Percentiles rank a stretch among this genome's conserved stretches.
These are phyloP conservation scores for Indicator maculatus DNA, from an alignment of 2,113 vertebrate genomes.

Conservation along the genomic window DNA sequence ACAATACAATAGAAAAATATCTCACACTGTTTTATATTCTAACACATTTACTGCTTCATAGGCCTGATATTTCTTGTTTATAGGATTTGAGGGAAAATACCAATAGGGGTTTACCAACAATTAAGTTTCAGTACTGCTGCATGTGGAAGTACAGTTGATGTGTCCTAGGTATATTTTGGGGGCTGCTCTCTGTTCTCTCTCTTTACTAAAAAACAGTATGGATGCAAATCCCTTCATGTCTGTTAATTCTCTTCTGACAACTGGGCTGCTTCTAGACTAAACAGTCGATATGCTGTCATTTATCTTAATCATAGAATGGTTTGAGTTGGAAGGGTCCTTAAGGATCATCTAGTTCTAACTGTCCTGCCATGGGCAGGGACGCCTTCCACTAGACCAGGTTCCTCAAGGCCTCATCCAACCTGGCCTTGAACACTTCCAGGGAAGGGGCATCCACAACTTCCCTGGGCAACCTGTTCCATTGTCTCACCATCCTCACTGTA, in stretches of 20 bases:
- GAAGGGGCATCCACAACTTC: too few relatives aligned
- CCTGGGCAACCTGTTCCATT: too few relatives aligned
- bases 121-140: not conserved
- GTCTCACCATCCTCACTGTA: too few relatives aligned
- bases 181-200: not conserved
- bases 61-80: not conserved
- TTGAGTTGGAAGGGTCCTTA: too few relatives aligned
- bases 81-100: accelerated
- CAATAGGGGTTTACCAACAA: not conserved
- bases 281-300: not conserved
- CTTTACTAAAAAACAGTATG: not conserved
- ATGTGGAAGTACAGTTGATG: not conserved
- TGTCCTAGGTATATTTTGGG: not conserved
- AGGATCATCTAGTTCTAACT: too few relatives aligned
- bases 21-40: not conserved
- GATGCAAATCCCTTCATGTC: not conserved
- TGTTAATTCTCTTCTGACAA: not conserved
- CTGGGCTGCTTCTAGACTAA: not conserved
- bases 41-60: not conserved
- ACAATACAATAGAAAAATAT: not conserved
- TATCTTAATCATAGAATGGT: not conserved
- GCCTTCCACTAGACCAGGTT: too few relatives aligned
- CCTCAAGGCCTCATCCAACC: too few relatives aligned
- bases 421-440: too few relatives aligned
- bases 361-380: too few relatives aligned